Evolutionary conservation across 1,140 invertebrate genomes (phyloP).

Genomic region (Camponotus pennsylvanicus): DNA sequence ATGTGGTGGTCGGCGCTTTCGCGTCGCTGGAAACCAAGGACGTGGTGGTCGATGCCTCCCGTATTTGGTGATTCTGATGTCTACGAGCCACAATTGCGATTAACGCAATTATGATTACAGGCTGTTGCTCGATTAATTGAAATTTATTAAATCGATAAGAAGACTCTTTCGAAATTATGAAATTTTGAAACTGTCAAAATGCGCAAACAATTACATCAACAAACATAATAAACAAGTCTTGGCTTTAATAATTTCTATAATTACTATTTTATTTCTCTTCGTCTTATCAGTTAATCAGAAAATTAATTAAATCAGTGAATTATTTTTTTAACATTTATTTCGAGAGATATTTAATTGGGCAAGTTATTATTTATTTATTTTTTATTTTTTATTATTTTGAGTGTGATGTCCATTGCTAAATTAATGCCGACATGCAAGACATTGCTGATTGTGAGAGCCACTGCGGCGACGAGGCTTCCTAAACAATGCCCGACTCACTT

Average conservation of each 20-base stretch:
- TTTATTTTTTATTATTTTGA: not conserved
- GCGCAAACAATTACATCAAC: not conserved
- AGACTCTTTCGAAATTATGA: not conserved
- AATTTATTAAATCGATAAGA: not conserved
- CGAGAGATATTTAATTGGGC: not conserved
- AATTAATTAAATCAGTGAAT: not conserved
- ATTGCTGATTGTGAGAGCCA: slow-evolving; percentile 77
- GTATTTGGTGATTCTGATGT: slow-evolving; percentile 40
- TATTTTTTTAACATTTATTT: not conserved
- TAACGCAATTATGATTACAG: not conserved
- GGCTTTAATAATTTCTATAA: not conserved
- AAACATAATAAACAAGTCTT: not conserved
- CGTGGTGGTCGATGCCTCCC: not conserved
- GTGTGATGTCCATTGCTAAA: slow-evolving; percentile 9
- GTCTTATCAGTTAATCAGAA: not conserved
- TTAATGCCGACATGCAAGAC: not conserved
- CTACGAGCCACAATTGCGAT: not conserved
- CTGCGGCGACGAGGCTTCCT: slow-evolving; percentile 84
- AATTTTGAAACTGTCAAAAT: not conserved
- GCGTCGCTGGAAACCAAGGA: slow-evolving; percentile 29
- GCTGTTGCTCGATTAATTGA: not conserved
- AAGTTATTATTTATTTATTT: slow-evolving; percentile 3
- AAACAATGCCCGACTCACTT: slow-evolving; percentile 86
- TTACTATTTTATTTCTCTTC: not conserved
- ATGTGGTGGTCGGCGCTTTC: slow-evolving; percentile 15